A percentile compares a stretch with the other conserved stretches of the same genome.
Conservation (phyloP, 2,888 invertebrate species). For the Platypus cylindrus region DNA sequence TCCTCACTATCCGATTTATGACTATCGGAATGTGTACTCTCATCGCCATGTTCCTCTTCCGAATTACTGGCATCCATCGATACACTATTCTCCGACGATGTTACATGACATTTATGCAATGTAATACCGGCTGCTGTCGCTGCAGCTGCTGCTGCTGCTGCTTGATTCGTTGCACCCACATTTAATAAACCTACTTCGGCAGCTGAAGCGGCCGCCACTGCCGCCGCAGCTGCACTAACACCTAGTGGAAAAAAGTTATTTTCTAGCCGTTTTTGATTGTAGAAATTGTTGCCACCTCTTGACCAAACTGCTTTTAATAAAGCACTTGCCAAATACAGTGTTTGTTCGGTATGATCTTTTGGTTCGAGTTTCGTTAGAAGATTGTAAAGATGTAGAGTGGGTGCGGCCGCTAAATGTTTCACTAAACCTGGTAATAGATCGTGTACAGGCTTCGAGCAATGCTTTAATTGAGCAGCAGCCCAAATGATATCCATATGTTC, state of each 20-base stretch:
- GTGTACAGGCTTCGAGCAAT: slow-evolving; percentile 87
- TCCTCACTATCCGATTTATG: slow-evolving; percentile 39
- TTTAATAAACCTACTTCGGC: slow-evolving; percentile 33
- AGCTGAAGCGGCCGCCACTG: slow-evolving; percentile 44
- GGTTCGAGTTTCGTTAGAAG: slow-evolving; percentile 79
- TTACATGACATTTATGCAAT: slow-evolving; percentile 41
- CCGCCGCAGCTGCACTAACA: no score
- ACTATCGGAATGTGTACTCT: slow-evolving; percentile 42
- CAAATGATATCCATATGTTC: slow-evolving; percentile 88
- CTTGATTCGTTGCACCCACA: no score
- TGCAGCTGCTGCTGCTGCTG: no score
- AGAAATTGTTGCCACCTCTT: slow-evolving; percentile 33
- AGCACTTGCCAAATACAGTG: slow-evolving; percentile 79
- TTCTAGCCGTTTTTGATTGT: not conserved
- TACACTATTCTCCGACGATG: slow-evolving; percentile 67
- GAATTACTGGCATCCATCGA: slow-evolving; percentile 72
- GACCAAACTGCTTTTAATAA: slow-evolving; percentile 87
- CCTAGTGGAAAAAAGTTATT: not conserved
- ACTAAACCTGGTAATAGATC: slow-evolving; percentile 83
- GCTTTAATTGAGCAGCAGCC: slow-evolving; percentile 90
- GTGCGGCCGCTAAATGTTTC: slow-evolving; percentile 76
- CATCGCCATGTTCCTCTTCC: slow-evolving; percentile 62
- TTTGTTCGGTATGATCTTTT: slow-evolving; percentile 88
- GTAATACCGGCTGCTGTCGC: slow-evolving; percentile 36
- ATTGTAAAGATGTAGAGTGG: slow-evolving; percentile 78